phyloP scores from a whole-genome alignment of 2,888 invertebrate genomes.

The Dicroscelio sp. region DNA sequence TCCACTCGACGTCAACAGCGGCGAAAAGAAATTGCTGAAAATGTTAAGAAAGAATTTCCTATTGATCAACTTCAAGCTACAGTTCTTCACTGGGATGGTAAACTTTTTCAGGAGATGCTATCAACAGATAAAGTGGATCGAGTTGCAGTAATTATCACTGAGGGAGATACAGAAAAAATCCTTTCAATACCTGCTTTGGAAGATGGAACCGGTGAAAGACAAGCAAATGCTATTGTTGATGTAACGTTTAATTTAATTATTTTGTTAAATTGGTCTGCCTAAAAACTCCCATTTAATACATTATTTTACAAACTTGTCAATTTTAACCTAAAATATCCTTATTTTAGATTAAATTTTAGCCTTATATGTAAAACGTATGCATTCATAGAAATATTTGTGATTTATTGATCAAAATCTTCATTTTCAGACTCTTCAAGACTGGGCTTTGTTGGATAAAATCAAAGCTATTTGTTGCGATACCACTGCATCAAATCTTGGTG shows the following conservation, averaged over 20 bases:
- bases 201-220: slow-evolving; percentile 29
- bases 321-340: too few species aligned
- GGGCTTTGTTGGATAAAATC: neutral
- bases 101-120: neutral
- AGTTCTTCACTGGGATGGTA: slow-evolving; percentile 37
- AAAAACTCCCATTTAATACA: neutral
- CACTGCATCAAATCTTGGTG: slow-evolving; percentile 41
- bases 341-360: too few species aligned
- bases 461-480: slow-evolving; percentile 42
- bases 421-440: slow-evolving; percentile 5
- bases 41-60: slow-evolving; percentile 30
- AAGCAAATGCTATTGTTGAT: slow-evolving; percentile 34
- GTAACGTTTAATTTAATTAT: slow-evolving; percentile 8
- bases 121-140: slow-evolving; percentile 16
- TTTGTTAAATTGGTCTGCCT: neutral
- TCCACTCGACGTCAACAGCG: slow-evolving; percentile 51
- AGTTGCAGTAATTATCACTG: slow-evolving; percentile 13
- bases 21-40: slow-evolving; percentile 41
- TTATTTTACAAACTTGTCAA: neutral
- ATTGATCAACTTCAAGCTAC: neutral
- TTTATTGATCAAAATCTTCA: neutral
- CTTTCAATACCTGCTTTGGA: slow-evolving; percentile 24
- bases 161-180: slow-evolving; percentile 37
- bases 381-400: too few species aligned
- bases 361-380: too few species aligned